Percentiles rank a stretch among this genome's conserved stretches.
These are phyloP conservation scores for Lemur catta DNA, from an alignment of 2,797 vertebrate species.

Conservation along the genomic window DNA sequence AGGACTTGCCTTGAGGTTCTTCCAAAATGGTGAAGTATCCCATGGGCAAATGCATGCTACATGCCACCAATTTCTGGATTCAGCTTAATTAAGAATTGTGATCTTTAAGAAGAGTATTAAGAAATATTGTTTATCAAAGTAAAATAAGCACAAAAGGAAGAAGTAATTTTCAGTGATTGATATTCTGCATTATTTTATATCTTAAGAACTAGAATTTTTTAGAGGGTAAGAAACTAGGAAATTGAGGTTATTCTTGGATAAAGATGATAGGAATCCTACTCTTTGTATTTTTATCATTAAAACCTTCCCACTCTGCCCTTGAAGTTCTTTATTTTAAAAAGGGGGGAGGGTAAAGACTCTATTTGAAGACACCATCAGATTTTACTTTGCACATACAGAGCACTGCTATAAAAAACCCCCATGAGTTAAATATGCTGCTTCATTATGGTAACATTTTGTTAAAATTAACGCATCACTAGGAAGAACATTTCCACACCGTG, in stretches of 20 bases:
- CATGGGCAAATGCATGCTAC: neutral
- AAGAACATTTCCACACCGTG: constrained; percentile 42
- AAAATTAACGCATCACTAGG: constrained; percentile 49
- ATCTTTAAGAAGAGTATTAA: constrained; percentile 13
- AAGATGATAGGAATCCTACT: constrained; percentile 49
- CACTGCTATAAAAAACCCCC: constrained; percentile 37
- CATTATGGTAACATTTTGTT: constrained; percentile 63
- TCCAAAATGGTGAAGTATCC: neutral
- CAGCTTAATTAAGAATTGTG: neutral
- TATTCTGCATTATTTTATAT: constrained; percentile 5
- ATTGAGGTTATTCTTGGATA: constrained; percentile 27
- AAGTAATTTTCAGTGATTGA: constrained; percentile 8
- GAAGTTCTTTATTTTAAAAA: constrained; percentile 62
- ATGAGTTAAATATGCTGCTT: constrained; percentile 57
- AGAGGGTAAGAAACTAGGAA: neutral
- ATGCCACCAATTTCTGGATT: neutral
- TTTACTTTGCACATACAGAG: constrained; percentile 59
- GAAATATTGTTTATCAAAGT: neutral
- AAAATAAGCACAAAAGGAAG: constrained; percentile 7
- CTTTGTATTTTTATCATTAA: constrained; percentile 69
- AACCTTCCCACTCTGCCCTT: constrained; percentile 51
- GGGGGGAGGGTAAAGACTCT: neutral
- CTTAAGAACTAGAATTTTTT: neutral
- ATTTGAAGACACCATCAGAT: constrained; percentile 48
- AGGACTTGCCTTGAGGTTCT: neutral